Percentiles rank a stretch among this genome's conserved stretches.
These are phyloP conservation scores for Autographa gamma DNA, from an alignment of 2,888 invertebrate genomes.

Conservation along the genomic window DNA sequence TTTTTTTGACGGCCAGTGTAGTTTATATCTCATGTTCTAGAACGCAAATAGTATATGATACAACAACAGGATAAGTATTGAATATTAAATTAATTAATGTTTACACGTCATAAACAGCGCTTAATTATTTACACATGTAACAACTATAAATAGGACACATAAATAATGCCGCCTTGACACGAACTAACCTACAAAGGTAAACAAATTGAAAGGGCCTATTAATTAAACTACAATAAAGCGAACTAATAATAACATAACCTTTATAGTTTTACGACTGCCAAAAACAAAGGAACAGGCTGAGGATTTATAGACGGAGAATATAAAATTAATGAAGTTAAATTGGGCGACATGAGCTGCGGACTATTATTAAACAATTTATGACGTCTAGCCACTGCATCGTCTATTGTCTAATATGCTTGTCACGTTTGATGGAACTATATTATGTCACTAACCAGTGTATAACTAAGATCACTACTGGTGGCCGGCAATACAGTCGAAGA, in stretches of 20 bases:
- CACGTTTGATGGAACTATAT: constrained; percentile 12
- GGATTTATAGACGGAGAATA: constrained; percentile 19
- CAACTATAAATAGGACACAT: background rate
- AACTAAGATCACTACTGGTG: background rate
- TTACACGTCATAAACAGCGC: background rate
- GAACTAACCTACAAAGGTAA: constrained; percentile 7
- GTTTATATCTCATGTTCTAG: constrained; percentile 29
- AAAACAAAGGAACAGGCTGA: constrained; percentile 27
- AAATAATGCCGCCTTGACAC: background rate
- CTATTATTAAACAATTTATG: constrained; percentile 58
- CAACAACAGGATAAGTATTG: background rate
- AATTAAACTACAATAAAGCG: background rate
- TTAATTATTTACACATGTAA: constrained; percentile 1
- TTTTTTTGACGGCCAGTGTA: too few relatives aligned
- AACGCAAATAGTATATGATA: constrained; percentile 19
- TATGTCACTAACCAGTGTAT: background rate
- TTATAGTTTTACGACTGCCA: constrained; percentile 16
- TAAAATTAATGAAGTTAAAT: constrained; percentile 45
- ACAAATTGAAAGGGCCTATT: background rate
- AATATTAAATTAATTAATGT: background rate
- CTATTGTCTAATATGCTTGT: constrained; percentile 13
- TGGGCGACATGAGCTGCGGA: constrained; percentile 39
- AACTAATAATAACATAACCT: constrained; percentile 10
- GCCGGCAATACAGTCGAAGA: background rate
- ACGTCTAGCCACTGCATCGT: constrained; percentile 59